These are phyloP conservation scores for Macaria liturata DNA, from an alignment of 2,888 invertebrate genomes.

Conservation along the genomic window DNA sequence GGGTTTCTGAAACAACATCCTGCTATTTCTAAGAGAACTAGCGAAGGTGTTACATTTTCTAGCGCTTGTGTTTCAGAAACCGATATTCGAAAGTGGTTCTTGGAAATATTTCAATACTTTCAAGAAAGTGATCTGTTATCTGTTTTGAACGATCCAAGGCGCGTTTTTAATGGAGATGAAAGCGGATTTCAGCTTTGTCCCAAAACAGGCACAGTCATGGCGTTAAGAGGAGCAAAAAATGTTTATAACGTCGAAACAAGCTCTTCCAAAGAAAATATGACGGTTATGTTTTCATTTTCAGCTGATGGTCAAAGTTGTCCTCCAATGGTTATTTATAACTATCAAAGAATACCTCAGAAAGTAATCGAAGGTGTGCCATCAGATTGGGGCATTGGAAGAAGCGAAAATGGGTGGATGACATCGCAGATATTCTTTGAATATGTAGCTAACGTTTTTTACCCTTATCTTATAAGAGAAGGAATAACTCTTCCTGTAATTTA, in stretches of 20 bases:
- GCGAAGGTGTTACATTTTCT: background rate
- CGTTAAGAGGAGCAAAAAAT: too few species aligned
- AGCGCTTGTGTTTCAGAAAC: background rate
- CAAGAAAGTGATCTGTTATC: too few species aligned
- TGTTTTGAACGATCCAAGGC: too few species aligned
- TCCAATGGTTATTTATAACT: too few species aligned
- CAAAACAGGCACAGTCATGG: too few species aligned
- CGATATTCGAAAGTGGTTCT: background rate
- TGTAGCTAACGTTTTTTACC: slow-evolving; percentile 35
- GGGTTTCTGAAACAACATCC: background rate
- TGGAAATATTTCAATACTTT: background rate
- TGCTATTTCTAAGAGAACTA: background rate
- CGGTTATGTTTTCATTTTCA: too few species aligned
- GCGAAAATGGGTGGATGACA: slow-evolving; percentile 50
- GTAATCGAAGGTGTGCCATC: slow-evolving; percentile 20
- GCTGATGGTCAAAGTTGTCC: too few species aligned
- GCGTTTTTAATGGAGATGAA: too few species aligned
- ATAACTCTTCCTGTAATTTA: slow-evolving; percentile 41
- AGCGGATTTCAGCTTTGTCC: too few species aligned
- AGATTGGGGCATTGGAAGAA: slow-evolving; percentile 41
- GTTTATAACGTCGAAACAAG: too few species aligned
- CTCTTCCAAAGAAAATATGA: too few species aligned
- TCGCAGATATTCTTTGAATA: slow-evolving; percentile 43
- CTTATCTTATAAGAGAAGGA: slow-evolving; percentile 17
- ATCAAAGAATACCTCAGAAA: too few species aligned